A percentile compares a stretch with the other conserved stretches of the same genome.
phyloP scores from a whole-genome alignment of 2,113 vertebrate genomes.

The Bagarius yarrelli region DNA sequence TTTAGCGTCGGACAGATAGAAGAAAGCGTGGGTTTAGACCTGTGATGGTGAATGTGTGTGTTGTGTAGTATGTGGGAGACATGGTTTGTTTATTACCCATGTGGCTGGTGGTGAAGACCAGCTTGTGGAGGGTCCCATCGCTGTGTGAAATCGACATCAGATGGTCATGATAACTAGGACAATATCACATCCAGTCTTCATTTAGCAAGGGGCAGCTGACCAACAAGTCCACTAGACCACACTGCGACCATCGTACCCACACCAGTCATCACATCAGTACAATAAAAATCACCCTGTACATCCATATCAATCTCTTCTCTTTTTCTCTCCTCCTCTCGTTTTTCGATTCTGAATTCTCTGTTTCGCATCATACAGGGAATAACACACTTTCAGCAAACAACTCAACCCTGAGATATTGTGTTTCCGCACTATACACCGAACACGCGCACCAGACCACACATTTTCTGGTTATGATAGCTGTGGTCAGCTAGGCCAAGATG shows the following conservation, averaged over 20 bases:
- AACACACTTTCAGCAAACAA: constrained; percentile 10
- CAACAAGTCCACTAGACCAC: constrained; percentile 60
- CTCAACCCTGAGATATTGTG: constrained; percentile 4
- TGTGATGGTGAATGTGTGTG: background rate
- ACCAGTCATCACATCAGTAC: constrained; percentile 48
- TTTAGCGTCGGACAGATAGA: background rate
- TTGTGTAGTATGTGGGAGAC: constrained; percentile 45
- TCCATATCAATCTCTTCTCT: background rate
- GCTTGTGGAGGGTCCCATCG: constrained; percentile 63
- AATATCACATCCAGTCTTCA: constrained; percentile 65
- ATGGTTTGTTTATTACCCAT: constrained; percentile 52
- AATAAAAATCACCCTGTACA: constrained; percentile 6
- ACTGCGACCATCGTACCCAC: constrained; percentile 54
- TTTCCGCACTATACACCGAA: constrained; percentile 24
- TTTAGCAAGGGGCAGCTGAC: constrained; percentile 60
- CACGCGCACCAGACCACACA: constrained; percentile 40
- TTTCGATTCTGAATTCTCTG: background rate
- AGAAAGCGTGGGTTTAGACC: background rate
- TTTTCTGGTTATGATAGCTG: constrained; percentile 41
- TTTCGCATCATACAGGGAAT: background rate
- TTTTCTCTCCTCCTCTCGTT: background rate
- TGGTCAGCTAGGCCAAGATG: constrained; percentile 32
- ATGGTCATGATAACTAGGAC: constrained; percentile 63
- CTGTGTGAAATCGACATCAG: constrained; percentile 68
- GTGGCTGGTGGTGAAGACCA: constrained; percentile 52